Evolutionary conservation across 2,888 invertebrate genomes (phyloP).

Genomic region (Apodemia zela): DNA sequence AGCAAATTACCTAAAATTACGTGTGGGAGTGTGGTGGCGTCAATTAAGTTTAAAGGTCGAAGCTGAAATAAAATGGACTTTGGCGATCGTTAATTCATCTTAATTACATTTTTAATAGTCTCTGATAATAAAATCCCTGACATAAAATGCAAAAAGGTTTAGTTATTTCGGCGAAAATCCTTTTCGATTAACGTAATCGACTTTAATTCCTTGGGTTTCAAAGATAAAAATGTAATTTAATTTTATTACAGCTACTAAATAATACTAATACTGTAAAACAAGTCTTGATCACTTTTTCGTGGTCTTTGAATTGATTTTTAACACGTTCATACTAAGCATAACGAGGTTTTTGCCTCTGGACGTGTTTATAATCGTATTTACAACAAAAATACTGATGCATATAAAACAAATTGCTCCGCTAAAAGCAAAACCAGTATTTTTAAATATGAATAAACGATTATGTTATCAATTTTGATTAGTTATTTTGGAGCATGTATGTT

Average conservation of each 20-base stretch:
- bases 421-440: slow-evolving; percentile 4
- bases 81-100: slow-evolving; percentile 60
- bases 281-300: neutral
- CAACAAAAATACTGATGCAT: slow-evolving; percentile 5
- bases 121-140: slow-evolving; percentile 39
- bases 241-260: slow-evolving; percentile 24
- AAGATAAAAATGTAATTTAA: slow-evolving; percentile 21
- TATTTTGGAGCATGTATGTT: slow-evolving; percentile 3
- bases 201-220: neutral
- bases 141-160: slow-evolving; percentile 36
- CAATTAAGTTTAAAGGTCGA: slow-evolving; percentile 42
- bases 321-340: slow-evolving; percentile 5
- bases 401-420: neutral
- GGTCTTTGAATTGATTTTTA: neutral
- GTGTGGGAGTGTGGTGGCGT: slow-evolving; percentile 47
- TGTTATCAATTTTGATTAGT: slow-evolving; percentile 1
- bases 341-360: neutral
- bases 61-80: slow-evolving; percentile 36
- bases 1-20: slow-evolving; percentile 66
- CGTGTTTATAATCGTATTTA: neutral
- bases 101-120: slow-evolving; percentile 61
- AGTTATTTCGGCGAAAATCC: slow-evolving; percentile 41
- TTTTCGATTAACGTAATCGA: slow-evolving; percentile 14
- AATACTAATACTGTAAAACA: slow-evolving; percentile 9
- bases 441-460: slow-evolving; percentile 13